Evolutionary conservation across 1,140 invertebrate genomes (phyloP).

Genomic region (Cecropterus lyciades): DNA sequence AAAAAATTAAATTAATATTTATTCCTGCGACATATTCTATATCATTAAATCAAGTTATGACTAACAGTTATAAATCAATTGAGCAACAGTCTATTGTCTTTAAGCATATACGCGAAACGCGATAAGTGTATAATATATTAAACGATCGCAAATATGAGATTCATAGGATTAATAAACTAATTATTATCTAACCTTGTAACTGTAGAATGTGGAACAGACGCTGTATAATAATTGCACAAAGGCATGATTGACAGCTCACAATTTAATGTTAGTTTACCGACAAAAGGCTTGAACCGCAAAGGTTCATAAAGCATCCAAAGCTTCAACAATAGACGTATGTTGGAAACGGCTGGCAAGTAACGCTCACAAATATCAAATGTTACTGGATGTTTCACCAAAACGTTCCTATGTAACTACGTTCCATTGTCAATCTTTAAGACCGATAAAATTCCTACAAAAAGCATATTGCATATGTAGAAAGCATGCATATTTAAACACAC

Average conservation of each 20-base stretch:
- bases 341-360: slow-evolving; percentile 17
- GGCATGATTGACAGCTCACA: slow-evolving; percentile 30
- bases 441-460: slow-evolving; percentile 45
- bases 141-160: neutral
- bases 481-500: neutral
- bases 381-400: slow-evolving; percentile 52
- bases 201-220: slow-evolving; percentile 5
- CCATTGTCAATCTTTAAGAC: slow-evolving; percentile 52
- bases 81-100: too few species aligned
- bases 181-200: slow-evolving; percentile 18
- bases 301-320: slow-evolving; percentile 7
- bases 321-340: neutral
- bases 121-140: too few species aligned
- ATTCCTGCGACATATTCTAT: too few species aligned
- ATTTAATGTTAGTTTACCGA: slow-evolving; percentile 8
- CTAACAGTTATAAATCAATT: too few species aligned
- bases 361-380: slow-evolving; percentile 54
- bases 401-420: slow-evolving; percentile 47
- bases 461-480: neutral
- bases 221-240: slow-evolving; percentile 24
- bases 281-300: slow-evolving; percentile 14
- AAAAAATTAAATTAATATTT: too few species aligned
- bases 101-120: too few species aligned
- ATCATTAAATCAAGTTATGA: too few species aligned
- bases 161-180: neutral